A percentile compares a stretch with the other conserved stretches of the same genome.
phyloP scores from a whole-genome alignment of 2,797 vertebrate species.

The Pteropus rufus region DNA sequence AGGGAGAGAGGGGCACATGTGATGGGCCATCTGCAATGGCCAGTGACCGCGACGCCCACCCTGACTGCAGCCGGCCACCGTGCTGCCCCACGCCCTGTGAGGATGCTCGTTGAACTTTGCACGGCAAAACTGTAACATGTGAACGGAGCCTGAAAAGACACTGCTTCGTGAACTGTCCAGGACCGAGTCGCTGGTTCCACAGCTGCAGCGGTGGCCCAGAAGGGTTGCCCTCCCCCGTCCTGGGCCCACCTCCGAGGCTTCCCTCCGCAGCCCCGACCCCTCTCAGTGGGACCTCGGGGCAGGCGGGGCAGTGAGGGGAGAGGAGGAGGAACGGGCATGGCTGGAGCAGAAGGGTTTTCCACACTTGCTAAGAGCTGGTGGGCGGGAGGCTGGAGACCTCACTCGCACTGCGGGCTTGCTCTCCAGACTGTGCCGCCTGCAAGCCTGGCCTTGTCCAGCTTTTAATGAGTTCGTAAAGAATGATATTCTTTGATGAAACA shows the following conservation, averaged over 20 bases:
- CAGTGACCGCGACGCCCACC: too few relatives aligned
- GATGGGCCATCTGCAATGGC: constrained; percentile 33
- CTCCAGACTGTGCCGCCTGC: not conserved
- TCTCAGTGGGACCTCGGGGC: too few relatives aligned
- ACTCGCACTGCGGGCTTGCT: not conserved
- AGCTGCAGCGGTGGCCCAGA: not conserved
- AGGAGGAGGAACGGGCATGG: too few relatives aligned
- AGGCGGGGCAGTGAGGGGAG: too few relatives aligned
- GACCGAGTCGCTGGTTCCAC: not conserved
- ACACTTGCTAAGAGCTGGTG: not conserved
- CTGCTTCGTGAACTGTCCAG: not conserved
- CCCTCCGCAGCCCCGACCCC: too few relatives aligned
- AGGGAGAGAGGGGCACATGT: constrained; percentile 33
- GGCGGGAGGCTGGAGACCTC: not conserved
- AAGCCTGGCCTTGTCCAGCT: not conserved
- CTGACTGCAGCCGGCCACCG: too few relatives aligned
- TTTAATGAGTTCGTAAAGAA: constrained; percentile 19
- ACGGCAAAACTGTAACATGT: not conserved
- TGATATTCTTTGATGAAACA: not conserved
- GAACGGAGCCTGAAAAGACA: not conserved
- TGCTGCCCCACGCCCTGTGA: too few relatives aligned
- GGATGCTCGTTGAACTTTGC: not conserved
- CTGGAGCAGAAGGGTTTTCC: not conserved
- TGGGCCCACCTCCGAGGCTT: too few relatives aligned
- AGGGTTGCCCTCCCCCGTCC: not conserved